These are phyloP conservation scores for Morone saxatilis DNA, from an alignment of 2,113 vertebrate genomes.

Conservation along the genomic window DNA sequence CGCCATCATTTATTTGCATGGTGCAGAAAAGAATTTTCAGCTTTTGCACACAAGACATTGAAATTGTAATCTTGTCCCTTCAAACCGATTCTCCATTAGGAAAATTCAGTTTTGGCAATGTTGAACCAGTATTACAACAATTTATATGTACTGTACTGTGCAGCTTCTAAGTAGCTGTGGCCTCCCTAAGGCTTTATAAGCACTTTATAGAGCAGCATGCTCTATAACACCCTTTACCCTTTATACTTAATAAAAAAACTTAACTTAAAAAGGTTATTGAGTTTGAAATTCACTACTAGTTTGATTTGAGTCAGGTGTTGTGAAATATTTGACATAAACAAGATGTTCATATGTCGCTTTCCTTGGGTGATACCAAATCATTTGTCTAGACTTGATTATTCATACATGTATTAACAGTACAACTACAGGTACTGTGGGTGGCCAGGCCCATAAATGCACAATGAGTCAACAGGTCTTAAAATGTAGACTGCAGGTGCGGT, in stretches of 20 bases:
- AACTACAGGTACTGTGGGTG: background rate
- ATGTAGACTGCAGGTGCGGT: slow-evolving; percentile 32
- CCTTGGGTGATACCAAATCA: background rate
- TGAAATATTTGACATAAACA: too few species aligned
- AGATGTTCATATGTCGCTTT: background rate
- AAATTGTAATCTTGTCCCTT: background rate
- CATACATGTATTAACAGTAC: background rate
- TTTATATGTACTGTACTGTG: slow-evolving; percentile 16
- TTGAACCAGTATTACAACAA: slow-evolving; percentile 65
- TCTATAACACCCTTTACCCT: background rate
- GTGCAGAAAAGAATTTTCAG: background rate
- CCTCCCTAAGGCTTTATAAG: slow-evolving; percentile 10
- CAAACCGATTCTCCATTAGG: background rate
- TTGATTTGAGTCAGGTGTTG: background rate
- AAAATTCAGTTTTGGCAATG: slow-evolving; percentile 1
- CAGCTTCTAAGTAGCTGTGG: slow-evolving; percentile 26
- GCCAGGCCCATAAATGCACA: background rate
- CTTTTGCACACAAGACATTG: slow-evolving; percentile 1
- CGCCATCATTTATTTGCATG: too few species aligned
- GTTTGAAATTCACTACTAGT: slow-evolving; percentile 5
- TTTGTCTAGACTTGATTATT: slow-evolving; percentile 11
- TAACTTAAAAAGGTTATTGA: background rate
- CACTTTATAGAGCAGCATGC: slow-evolving; percentile 38
- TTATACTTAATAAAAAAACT: slow-evolving; percentile 34
- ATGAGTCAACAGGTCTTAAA: background rate